Base-by-base conservation (phyloP, 2,888 invertebrate species). In the Drosophila monieri region DNA sequence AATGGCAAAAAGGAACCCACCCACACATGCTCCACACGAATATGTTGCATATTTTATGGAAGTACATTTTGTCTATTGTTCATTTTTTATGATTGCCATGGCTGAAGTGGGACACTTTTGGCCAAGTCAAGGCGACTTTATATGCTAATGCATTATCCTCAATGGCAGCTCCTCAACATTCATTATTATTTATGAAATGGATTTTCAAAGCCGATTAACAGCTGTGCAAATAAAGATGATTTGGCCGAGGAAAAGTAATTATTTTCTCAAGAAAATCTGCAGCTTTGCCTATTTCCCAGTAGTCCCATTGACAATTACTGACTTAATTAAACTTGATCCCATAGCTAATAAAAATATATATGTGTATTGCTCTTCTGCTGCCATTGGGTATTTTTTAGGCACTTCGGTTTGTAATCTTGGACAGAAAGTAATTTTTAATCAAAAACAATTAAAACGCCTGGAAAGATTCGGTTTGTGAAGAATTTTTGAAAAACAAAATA, bases 311-410 rank as follows among this genome's bases (percentile, higher is more conserved):
- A 49, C 55, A 69, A 54, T 61, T 18, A 18, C 46, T 69, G 59
- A 73, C 68, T 80, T 77, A 84, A 84, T 81, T 77, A 77, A 72
- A 73, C 73, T 64, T 41, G 75, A 73, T 80, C 66, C 67, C 78
- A 72, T 48, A 55, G 66, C 71, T 78, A 81, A 84, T 84, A 76
- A 67, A 73, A 79, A 60, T 41, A 23, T 1, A 5, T 15, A 60
- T 41, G 21, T 1, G 4, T 15, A 21, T 51, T 49, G 39, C 39
- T 14, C 58, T 54, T 8, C 44, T 35, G 15, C 15, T n/a, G 39
- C 61, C 4, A 3, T 14, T 48, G 51, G 14, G 9, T 12, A 2
- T 15, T 10, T 10, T 52, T 59, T 9, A 15, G 30, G 37, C 18
- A 52, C 35, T 25, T 27, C 61, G 14, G 41, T 15, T 15, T 18